Conservation (phyloP, 2,797 vertebrate genomes). For the Cuculus canorus region DNA sequence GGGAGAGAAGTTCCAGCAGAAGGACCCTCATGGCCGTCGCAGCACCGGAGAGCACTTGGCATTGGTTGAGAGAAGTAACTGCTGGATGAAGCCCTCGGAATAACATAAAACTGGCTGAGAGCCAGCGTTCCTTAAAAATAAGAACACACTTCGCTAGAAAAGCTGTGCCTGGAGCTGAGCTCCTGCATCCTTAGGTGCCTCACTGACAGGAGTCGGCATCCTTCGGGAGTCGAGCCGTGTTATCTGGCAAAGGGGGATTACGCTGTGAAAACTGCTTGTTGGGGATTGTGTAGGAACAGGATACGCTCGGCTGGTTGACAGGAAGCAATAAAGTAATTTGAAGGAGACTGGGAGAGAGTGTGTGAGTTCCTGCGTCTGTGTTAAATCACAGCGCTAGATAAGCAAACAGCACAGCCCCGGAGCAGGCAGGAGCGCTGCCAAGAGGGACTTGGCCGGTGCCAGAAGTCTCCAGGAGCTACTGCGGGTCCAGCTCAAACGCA, state of each 20-base stretch:
- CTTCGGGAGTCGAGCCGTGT: not conserved
- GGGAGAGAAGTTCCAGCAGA: not conserved
- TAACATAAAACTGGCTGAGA: not conserved
- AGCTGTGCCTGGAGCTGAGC: not conserved
- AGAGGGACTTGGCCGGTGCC: not conserved
- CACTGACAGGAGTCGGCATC: not conserved
- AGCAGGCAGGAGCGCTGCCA: not conserved
- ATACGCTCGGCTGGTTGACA: constrained; percentile 51
- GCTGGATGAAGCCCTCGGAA: not conserved
- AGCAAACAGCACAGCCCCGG: constrained; percentile 44
- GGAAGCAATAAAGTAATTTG: constrained; percentile 73
- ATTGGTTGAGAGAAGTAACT: not conserved
- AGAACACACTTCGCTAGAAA: not conserved
- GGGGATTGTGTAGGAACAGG: constrained; percentile 62
- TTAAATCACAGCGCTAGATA: constrained; percentile 59
- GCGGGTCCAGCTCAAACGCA: not conserved
- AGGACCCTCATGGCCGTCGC: not conserved
- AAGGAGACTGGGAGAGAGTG: constrained; percentile 42
- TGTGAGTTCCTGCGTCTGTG: constrained; percentile 43
- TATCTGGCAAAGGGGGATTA: constrained; percentile 42
- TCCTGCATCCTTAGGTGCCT: not conserved
- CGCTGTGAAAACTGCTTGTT: constrained; percentile 9
- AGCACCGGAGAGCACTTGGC: not conserved
- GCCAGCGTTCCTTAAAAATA: not conserved
- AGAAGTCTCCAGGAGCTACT: not conserved